Percentiles rank a stretch among this genome's conserved stretches.
Conservation (phyloP, 2,797 vertebrate species). For the Sarcophilus harrisii region DNA sequence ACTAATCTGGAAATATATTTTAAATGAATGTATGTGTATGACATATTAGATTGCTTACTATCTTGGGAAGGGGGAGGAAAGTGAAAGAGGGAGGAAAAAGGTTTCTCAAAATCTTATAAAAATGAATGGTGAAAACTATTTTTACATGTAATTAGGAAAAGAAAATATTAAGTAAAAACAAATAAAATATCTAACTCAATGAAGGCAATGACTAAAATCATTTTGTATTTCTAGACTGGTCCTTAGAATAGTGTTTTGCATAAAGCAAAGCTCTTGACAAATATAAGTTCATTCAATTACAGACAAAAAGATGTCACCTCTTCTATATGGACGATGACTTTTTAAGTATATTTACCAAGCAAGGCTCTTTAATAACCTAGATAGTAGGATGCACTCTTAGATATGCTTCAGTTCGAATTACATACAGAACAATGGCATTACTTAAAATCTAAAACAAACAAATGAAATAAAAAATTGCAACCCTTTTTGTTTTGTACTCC, state of each 20-base stretch:
- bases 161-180: too few relatives aligned
- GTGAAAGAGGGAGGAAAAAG: too few relatives aligned
- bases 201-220: too few relatives aligned
- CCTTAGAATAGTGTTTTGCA: neutral
- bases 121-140: too few relatives aligned
- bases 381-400: neutral
- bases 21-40: too few relatives aligned
- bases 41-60: too few relatives aligned
- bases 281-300: neutral
- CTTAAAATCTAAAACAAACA: neutral
- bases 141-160: too few relatives aligned
- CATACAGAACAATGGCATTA: neutral
- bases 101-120: too few relatives aligned
- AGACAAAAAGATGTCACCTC: neutral
- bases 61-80: too few relatives aligned
- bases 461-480: neutral
- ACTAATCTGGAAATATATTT: too few relatives aligned
- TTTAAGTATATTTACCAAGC: neutral
- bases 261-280: neutral
- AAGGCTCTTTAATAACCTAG: neutral
- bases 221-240: neutral
- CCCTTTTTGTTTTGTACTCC: neutral
- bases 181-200: neutral
- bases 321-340: neutral
- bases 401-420: neutral